Base-by-base conservation (phyloP, 2,113 vertebrate species). In the Hucho hucho region DNA sequence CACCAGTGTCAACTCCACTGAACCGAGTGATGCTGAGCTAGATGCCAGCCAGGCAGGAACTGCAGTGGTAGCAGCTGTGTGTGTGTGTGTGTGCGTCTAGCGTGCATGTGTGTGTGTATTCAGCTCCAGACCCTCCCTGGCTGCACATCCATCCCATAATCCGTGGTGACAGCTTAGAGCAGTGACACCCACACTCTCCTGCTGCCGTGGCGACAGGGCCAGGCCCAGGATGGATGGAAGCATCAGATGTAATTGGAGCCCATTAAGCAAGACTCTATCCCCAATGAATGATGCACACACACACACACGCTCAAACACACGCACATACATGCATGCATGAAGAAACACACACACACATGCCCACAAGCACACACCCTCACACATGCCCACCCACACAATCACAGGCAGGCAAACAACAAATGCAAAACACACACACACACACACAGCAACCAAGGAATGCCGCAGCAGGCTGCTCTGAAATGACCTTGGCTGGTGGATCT, bases 181-280 rank as follows among this genome's bases (percentile, higher is more conserved):
- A 72, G 69, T 32, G 29, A 49, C 56, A 63, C 56, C 56, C 58
- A 56, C 77, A 43, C 67, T 65, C 67, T 37, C 65, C 71, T 63
- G 58, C 71, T 77, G 59, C 71, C 63, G 49, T 75, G 68, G 73
- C 47, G 69, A 79, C 67, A 56, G 22, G 53, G 68, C 75, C 58
- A 70, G 32, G 28, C 25, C 74, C 16, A 73, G 47, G 71, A 77
- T 65, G 72, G 65, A 74, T 71, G 16, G 66, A 26, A 28, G 58
- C 47, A 59, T 81, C 58, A 74, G 66, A 43, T 26, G 37, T 75
- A 75, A 70, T 18, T 75, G 63, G 59, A 76, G 63, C 14, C 64
- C 58, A 79, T 80, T 73, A 76, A 47, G 64, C 53, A 69, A 72
- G 29, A 22, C 63, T 77, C n/a, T 18, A 49, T 11, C 53, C 56